Percentiles rank a stretch among this genome's conserved stretches.
Conservation (phyloP, 1,140 invertebrate genomes). For the Samia ricini region DNA sequence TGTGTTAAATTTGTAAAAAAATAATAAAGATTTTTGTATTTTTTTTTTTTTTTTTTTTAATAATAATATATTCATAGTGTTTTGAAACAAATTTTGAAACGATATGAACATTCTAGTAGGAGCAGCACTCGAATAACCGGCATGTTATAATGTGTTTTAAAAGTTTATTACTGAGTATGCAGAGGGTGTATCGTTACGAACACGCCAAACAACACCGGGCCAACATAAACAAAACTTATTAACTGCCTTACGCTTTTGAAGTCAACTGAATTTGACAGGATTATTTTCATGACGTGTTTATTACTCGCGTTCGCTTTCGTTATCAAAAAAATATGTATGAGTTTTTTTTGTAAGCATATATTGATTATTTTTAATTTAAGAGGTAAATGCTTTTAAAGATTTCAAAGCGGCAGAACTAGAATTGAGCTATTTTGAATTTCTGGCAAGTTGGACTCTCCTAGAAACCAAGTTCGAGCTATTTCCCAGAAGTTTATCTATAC, state of each 20-base stretch:
- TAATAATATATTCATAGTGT: not conserved
- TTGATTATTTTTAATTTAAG: no score
- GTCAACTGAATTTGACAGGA: not conserved
- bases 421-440: no score
- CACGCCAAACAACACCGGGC: not conserved
- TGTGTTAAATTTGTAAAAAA: no score
- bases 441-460: no score
- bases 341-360: not conserved
- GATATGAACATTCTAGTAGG: not conserved
- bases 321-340: not conserved
- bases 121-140: not conserved
- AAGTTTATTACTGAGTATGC: not conserved
- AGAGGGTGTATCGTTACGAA: not conserved
- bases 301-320: not conserved
- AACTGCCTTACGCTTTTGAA: slow-evolving; percentile 1
- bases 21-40: no score
- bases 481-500: no score
- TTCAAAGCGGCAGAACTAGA: no score
- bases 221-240: slow-evolving; percentile 1
- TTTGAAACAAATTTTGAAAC: not conserved
- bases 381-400: no score
- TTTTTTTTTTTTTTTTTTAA: no score
- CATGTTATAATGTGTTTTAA: not conserved
- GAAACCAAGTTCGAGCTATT: no score
- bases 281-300: slow-evolving; percentile 1